These are phyloP conservation scores for Drosophila saltans DNA, from an alignment of 1,140 invertebrate species.

Conservation along the genomic window DNA sequence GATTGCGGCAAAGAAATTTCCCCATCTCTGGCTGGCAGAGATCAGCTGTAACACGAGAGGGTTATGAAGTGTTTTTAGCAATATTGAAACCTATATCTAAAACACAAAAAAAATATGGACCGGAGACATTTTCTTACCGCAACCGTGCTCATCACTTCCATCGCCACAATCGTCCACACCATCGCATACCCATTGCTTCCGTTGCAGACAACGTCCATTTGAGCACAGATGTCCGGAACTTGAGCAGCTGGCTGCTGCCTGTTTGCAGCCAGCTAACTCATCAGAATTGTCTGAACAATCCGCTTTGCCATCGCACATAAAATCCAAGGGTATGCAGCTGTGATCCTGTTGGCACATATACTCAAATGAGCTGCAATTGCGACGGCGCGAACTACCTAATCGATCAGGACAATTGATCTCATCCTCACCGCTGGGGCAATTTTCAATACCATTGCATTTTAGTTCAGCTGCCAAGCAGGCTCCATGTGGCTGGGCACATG, in stretches of 20 bases:
- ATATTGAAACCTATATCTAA: no score
- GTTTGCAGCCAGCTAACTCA: slow-evolving; percentile 85
- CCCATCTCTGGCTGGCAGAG: slow-evolving; percentile 49
- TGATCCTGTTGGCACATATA: slow-evolving; percentile 85
- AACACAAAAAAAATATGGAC: no score
- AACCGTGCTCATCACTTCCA: slow-evolving; percentile 87
- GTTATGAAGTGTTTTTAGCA: no score
- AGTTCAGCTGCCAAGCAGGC: slow-evolving; percentile 82
- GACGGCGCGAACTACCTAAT: slow-evolving; percentile 15
- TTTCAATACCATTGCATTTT: slow-evolving; percentile 84
- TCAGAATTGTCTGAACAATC: slow-evolving; percentile 93
- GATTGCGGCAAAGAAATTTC: slow-evolving; percentile 78
- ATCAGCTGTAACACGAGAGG: slow-evolving; percentile 25
- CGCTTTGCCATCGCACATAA: slow-evolving; percentile 89
- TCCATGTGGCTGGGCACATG: slow-evolving; percentile 69
- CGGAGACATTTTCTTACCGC: slow-evolving; percentile 84
- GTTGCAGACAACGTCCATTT: slow-evolving; percentile 70
- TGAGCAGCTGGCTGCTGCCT: slow-evolving; percentile 52
- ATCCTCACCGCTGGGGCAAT: slow-evolving; percentile 85
- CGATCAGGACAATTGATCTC: slow-evolving; percentile 70
- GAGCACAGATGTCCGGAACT: slow-evolving; percentile 60
- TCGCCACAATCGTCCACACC: slow-evolving; percentile 86
- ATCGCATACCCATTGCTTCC: slow-evolving; percentile 73
- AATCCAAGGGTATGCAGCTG: slow-evolving; percentile 86
- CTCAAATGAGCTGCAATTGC: slow-evolving; percentile 83